Evolutionary conservation across 2,113 vertebrate genomes (phyloP), one percentile per base, ranked within the genome.

Genomic region (Heloderma charlesbogerti): DNA sequence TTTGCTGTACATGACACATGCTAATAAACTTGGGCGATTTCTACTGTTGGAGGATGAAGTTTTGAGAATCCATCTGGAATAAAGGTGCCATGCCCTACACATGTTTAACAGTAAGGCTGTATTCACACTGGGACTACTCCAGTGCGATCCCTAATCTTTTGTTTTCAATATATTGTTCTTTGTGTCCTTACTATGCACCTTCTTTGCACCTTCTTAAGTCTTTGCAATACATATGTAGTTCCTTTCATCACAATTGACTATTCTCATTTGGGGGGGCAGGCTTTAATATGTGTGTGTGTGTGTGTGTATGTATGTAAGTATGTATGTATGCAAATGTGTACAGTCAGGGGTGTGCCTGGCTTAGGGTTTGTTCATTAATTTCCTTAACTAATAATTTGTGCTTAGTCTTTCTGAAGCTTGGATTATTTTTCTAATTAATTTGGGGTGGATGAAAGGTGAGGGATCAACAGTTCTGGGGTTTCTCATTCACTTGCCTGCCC

Each of bases 61-160:
- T 37, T 93, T 90, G 91, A 93, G 92, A 94, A 83, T 91, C 90
- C 51, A 91, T 72, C 93, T 92, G 92, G 86, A 81, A 89, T 34
- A 72, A n/a, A 95, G 93, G 79, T 34, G 48, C 6, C 66, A 82
- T 40, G 51, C 15, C 45, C 43, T 82, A 25, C 2, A 37, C 10
- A 43, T 6, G 66, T 93, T 95, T 87, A 95, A 94, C 89, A 77
- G 31, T 3, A 90, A 57, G 10, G 22, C 6, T 37, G 40, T 34
- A 22, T n/a, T 25, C 12, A 66, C 13, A n/a, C 20, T 40, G 48
- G 31, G 48, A 20, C 31, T 75, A 31, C 29, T 89, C 71, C 29
- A 75, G 5, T 54, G 37, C 80, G 75, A 25, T 45, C 2, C 29
- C 48, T 84, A 60, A 54, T 71, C 69, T 81, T 69, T 88, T 69